These are phyloP conservation scores for Polylopha cassiicola DNA, from an alignment of 2,888 invertebrate genomes.

Conservation along the genomic window DNA sequence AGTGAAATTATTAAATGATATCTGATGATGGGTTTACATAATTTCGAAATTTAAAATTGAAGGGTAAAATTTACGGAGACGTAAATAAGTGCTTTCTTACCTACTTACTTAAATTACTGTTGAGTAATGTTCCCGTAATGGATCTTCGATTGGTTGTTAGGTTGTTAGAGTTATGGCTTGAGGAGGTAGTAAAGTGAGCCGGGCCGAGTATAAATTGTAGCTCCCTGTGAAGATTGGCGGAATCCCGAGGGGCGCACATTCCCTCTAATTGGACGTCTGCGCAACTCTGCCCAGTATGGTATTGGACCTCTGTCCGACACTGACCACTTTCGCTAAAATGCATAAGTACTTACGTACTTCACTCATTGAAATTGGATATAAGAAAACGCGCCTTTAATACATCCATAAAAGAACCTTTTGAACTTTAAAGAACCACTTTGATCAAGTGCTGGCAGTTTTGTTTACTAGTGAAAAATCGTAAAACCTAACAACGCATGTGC, in stretches of 20 bases:
- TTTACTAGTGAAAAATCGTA: no score
- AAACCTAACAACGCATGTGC: slow-evolving; percentile 6
- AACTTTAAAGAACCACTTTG: slow-evolving; percentile 25
- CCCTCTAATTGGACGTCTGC: slow-evolving; percentile 71
- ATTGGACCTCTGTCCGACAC: slow-evolving; percentile 44
- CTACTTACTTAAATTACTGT: slow-evolving; percentile 18
- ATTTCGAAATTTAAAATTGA: slow-evolving; percentile 13
- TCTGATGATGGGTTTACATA: slow-evolving; percentile 18
- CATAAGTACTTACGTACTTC: slow-evolving; percentile 9
- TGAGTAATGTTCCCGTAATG: slow-evolving; percentile 16
- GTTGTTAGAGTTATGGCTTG: slow-evolving; percentile 21
- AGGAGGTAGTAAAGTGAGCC: slow-evolving; percentile 24
- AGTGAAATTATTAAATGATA: slow-evolving; percentile 18
- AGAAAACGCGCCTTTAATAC: no score
- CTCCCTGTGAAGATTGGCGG: slow-evolving; percentile 51
- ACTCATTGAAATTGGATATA: slow-evolving; percentile 8
- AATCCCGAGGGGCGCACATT: slow-evolving; percentile 55
- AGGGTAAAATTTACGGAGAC: slow-evolving; percentile 9
- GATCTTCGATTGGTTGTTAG: slow-evolving; percentile 16
- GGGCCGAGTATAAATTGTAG: slow-evolving; percentile 39
- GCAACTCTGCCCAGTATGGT: slow-evolving; percentile 54
- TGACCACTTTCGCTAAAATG: slow-evolving; percentile 59
- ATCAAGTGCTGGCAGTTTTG: slow-evolving; percentile 25
- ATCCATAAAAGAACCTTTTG: no score
- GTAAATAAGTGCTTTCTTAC: slow-evolving; percentile 15